A percentile compares a stretch with the other conserved stretches of the same genome.
Conservation (phyloP, 2,888 invertebrate genomes). For the Iselma pallidipennis region DNA sequence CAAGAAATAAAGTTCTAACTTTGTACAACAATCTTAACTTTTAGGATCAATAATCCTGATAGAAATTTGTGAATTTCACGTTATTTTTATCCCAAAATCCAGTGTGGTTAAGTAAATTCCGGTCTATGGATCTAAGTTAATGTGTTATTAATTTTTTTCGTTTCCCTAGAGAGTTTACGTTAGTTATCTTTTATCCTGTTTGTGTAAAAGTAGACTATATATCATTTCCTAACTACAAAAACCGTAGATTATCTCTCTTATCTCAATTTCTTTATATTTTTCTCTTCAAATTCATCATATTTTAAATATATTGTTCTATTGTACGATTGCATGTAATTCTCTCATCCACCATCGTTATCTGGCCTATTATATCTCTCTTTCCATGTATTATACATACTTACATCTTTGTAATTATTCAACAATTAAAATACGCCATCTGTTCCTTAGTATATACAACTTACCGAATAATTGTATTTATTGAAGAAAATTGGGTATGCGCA, state of each 20-base stretch:
- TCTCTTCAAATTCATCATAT: neutral
- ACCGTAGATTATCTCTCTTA: too few relatives aligned
- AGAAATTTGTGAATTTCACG: too few relatives aligned
- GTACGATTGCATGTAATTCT: neutral
- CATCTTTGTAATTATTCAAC: neutral
- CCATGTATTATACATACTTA: neutral
- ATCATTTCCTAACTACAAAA: neutral
- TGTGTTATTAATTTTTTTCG: neutral
- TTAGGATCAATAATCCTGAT: too few relatives aligned
- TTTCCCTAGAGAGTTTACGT: neutral
- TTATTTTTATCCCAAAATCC: too few relatives aligned
- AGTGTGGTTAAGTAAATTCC: too few relatives aligned
- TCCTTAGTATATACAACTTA: neutral
- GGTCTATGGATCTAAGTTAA: too few relatives aligned
- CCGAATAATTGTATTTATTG: conserved; percentile 21
- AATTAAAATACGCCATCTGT: neutral
- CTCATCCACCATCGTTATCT: neutral
- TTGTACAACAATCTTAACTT: too few relatives aligned
- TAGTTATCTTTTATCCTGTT: neutral
- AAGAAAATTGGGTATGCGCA: conserved; percentile 41
- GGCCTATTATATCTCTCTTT: neutral
- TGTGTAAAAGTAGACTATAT: neutral
- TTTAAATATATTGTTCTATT: neutral
- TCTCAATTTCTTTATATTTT: too few relatives aligned
- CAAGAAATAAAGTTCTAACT: too few relatives aligned